Percentiles rank a stretch among this genome's conserved stretches.
These are phyloP conservation scores for Heliornis fulica DNA, from an alignment of 2,113 vertebrate genomes.

Conservation along the genomic window DNA sequence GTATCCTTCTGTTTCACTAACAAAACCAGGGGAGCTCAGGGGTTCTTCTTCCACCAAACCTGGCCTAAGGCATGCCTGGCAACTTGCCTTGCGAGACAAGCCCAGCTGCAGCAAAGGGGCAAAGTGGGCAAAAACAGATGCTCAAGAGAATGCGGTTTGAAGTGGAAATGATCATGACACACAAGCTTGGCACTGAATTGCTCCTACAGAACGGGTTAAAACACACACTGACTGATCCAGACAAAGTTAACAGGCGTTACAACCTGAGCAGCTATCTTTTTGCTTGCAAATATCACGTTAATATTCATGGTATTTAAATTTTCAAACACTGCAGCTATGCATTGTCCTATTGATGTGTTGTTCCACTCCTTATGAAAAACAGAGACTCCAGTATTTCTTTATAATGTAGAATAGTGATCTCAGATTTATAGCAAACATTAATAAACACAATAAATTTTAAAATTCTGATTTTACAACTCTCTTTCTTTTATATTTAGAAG, in stretches of 20 bases:
- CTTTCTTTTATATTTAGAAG: not conserved
- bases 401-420: not conserved
- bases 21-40: not conserved
- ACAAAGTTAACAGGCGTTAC: not conserved
- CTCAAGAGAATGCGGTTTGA: not conserved
- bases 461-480: not conserved
- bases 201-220: not conserved
- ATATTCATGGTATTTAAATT: not conserved
- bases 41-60: not conserved
- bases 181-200: not conserved
- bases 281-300: not conserved
- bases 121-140: not conserved
- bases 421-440: not conserved
- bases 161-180: not conserved
- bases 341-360: not conserved
- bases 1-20: not conserved
- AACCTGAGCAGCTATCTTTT: not conserved
- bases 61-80: not conserved
- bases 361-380: not conserved
- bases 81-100: fast-evolving
- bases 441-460: not conserved
- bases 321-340: not conserved
- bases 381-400: not conserved
- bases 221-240: not conserved
- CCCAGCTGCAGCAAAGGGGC: not conserved